A percentile compares a stretch with the other conserved stretches of the same genome.
Evolutionary conservation across 2,888 invertebrate genomes (phyloP).

Genomic region (Rotaria socialis): DNA sequence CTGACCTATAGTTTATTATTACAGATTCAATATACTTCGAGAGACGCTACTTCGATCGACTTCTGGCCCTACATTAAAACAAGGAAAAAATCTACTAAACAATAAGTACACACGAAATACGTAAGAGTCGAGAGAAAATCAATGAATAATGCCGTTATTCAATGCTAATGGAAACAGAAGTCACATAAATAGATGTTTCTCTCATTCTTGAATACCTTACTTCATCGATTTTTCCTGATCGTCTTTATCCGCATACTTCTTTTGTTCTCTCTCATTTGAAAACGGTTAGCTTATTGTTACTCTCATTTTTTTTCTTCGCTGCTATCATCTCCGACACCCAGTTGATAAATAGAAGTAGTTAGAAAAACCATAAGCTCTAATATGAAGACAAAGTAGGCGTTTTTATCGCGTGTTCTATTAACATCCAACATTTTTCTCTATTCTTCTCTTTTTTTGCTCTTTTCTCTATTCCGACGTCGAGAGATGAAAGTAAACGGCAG

Average conservation of each 20-base stretch:
- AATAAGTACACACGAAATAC: background rate
- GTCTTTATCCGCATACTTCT: background rate
- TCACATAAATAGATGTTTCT: background rate
- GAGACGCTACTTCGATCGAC: background rate
- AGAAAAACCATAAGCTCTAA: constrained; percentile 16
- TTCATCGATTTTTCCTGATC: background rate
- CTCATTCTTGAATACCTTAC: background rate
- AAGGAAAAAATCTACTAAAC: background rate
- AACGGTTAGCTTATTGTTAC: background rate
- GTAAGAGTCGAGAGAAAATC: background rate
- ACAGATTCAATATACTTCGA: background rate
- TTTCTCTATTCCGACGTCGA: background rate
- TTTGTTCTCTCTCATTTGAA: background rate
- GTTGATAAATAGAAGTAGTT: background rate
- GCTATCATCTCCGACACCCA: background rate
- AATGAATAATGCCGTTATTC: background rate
- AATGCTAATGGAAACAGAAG: background rate
- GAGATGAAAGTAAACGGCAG: background rate
- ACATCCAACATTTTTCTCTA: background rate
- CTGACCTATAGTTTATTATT: background rate
- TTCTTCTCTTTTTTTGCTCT: constrained; percentile 1
- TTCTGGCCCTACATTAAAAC: background rate
- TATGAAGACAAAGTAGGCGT: constrained; percentile 11
- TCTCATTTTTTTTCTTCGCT: background rate
- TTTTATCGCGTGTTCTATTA: constrained; percentile 20